Base-by-base conservation (phyloP, 2,113 vertebrate genomes). In the Bufo gargarizans region DNA sequence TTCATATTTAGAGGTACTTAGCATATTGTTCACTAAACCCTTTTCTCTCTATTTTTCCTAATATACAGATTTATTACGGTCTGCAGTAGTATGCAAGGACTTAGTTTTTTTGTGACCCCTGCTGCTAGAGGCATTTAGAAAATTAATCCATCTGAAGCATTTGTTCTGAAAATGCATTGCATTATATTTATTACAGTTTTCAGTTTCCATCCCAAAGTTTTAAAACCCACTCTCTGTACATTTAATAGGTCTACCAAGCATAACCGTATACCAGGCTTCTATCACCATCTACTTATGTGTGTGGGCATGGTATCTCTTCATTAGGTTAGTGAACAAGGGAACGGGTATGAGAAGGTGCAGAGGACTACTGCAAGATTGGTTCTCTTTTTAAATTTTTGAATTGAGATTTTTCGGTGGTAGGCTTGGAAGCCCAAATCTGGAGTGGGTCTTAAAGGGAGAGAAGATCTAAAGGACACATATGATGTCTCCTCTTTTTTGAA, bases 101-200 rank as follows among this genome's bases (percentile, higher is more conserved):
- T 45, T 81, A 61, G 56, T 81, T 59, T 81, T 81, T 33, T 58
- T 81, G 8, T 61, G 4, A 50, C 22, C 61, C 56, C 22, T 81
- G 56, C 78, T 59, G 56, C 78, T 81, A 81, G 78, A 81, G 22
- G 78, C 78, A 59, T 81, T 81, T 81, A 81, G 78, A 61, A 81
- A 81, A 81, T 81, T 81, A 81, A 81, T 81, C 78, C 78, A 81
- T 81, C 55, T 81, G 0, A 1, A 84, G 8, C 86, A 6, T 14
- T 2, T 72, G 4, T 85, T 50, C n/a, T 16, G 20, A 77, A 63
- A 79, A 45, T 13, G 55, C 2, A 89, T 19, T 89, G 78, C 78
- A 81, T 59, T 81, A 59, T 81, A 19, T 59, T 81, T 81, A 81
- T 81, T 81, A 61, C 78, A 81, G 58, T 81, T 56, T 81, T 81